phyloP scores from a whole-genome alignment of 1,140 invertebrate genomes.

The Drosophila oshimai region DNA sequence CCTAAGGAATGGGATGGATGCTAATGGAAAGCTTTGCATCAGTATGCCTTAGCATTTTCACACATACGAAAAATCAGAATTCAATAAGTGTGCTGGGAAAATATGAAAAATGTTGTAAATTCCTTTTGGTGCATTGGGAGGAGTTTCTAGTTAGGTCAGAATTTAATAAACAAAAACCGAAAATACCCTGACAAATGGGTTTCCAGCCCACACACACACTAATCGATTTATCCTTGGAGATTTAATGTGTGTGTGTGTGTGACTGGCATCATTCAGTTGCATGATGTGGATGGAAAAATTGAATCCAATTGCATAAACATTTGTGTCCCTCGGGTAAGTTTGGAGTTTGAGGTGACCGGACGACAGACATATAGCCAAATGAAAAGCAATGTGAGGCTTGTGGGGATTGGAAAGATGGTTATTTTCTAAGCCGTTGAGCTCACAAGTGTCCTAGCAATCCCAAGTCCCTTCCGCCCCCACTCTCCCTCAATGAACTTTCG shows the following conservation, averaged over 20 bases:
- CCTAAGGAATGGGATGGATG: background rate
- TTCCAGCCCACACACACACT: constrained; percentile 6
- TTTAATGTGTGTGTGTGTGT: constrained; percentile 2
- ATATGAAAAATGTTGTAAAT: constrained; percentile 27
- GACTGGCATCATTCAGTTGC: constrained; percentile 34
- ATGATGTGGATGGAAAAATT: constrained; percentile 48
- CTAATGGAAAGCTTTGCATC: background rate
- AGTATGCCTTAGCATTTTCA: constrained; percentile 6
- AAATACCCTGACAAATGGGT: constrained; percentile 36
- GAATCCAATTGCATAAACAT: constrained; percentile 69
- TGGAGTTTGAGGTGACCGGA: constrained; percentile 1
- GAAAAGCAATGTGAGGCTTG: constrained; percentile 20
- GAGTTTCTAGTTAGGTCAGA: constrained; percentile 19
- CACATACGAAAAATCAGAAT: constrained; percentile 3
- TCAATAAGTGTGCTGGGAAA: constrained; percentile 3
- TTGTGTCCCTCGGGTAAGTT: constrained; percentile 36
- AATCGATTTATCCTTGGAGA: constrained; percentile 30
- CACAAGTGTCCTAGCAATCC: constrained; percentile 24
- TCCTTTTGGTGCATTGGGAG: background rate
- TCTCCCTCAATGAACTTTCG: constrained; percentile 35
- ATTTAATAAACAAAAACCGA: constrained; percentile 65
- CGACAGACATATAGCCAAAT: constrained; percentile 56
- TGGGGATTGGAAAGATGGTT: background rate
- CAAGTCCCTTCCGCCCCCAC: background rate
- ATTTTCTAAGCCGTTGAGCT: constrained; percentile 71